Evolutionary conservation across 1,140 invertebrate genomes (phyloP).

Genomic region (Drosophila bocki): DNA sequence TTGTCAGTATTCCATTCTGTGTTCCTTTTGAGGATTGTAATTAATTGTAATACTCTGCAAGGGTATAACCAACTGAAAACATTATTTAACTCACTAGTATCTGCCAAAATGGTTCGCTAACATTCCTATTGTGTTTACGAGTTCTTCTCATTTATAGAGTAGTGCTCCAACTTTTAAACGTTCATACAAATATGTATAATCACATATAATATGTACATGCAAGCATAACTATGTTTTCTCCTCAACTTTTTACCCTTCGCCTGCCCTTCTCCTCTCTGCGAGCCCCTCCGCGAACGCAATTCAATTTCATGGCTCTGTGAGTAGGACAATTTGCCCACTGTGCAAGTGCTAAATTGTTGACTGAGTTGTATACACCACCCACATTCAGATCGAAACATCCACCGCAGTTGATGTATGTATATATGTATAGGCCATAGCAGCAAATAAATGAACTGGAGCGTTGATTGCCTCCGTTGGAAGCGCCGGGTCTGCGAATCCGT

Average conservation of each 20-base stretch:
- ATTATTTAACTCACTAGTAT: background rate
- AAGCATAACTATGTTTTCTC: constrained; percentile 1
- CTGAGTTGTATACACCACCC: constrained; percentile 58
- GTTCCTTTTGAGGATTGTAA: background rate
- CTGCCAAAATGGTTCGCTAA: background rate
- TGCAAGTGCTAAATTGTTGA: constrained; percentile 80
- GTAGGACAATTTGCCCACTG: constrained; percentile 67
- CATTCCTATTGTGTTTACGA: background rate
- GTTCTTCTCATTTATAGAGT: background rate
- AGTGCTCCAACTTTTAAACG: constrained; percentile 6
- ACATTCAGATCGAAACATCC: constrained; percentile 21
- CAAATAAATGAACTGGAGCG: constrained; percentile 78
- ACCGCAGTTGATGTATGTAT: constrained; percentile 11
- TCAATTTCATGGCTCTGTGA: constrained; percentile 78
- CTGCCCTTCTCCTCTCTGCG: background rate
- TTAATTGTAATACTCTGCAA: background rate
- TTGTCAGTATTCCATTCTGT: background rate
- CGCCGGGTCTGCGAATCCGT: background rate
- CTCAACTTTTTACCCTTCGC: constrained; percentile 5
- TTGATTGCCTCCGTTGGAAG: constrained; percentile 58
- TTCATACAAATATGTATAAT: background rate
- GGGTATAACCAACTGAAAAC: background rate
- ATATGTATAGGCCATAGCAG: constrained; percentile 24
- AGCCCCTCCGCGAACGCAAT: constrained; percentile 38
- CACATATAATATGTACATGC: background rate